A percentile compares a stretch with the other conserved stretches of the same genome.
Evolutionary conservation across 2,888 invertebrate species (phyloP).

Genomic region (Drosophila pseudotalamancana): DNA sequence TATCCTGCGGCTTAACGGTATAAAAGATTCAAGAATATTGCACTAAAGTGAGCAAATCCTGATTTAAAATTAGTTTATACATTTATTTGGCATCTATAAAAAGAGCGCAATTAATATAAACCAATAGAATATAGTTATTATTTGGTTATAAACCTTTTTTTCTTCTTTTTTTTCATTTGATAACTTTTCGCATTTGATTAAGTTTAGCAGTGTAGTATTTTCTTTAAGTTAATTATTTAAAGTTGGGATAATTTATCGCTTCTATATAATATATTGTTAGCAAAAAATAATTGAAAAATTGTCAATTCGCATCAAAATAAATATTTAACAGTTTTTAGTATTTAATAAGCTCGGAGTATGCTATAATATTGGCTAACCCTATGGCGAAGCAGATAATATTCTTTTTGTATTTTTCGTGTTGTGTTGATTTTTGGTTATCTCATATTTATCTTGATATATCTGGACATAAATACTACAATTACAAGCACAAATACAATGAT

Average conservation of each 20-base stretch:
- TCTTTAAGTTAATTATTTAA: neutral
- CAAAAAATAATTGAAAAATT: conserved; percentile 5
- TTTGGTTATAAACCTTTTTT: neutral
- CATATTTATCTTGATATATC: neutral
- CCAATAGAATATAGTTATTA: neutral
- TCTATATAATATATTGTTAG: neutral
- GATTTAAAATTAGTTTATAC: neutral
- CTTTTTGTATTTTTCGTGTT: neutral
- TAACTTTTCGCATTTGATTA: neutral
- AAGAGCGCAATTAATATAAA: neutral
- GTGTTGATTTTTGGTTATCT: neutral
- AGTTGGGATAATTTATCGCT: neutral
- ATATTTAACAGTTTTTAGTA: neutral
- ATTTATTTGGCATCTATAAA: neutral
- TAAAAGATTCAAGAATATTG: conserved; percentile 31
- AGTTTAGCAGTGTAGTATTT: neutral
- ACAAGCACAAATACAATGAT: conserved; percentile 9
- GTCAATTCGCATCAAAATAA: no score
- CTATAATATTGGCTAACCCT: neutral
- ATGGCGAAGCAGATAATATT: neutral
- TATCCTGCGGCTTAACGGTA: conserved; percentile 7
- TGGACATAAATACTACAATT: neutral
- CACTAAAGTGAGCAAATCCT: conserved; percentile 8
- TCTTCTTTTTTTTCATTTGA: no score
- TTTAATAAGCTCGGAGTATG: conserved; percentile 28